These are phyloP conservation scores for Dendrocincla fuliginosa DNA, from an alignment of 2,797 vertebrate species.

Conservation along the genomic window DNA sequence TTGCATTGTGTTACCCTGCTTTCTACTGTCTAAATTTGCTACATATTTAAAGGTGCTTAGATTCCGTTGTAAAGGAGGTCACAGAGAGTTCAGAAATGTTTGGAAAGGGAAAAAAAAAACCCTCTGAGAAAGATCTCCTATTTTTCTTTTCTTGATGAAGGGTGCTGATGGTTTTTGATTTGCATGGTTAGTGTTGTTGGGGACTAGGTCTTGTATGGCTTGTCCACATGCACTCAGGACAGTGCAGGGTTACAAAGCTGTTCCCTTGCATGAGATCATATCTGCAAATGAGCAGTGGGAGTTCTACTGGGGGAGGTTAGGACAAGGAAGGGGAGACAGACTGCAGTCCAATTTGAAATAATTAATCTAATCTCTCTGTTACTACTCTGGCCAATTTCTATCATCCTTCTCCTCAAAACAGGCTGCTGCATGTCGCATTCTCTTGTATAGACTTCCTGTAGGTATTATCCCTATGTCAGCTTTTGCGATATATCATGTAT, in stretches of 20 bases:
- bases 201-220: not conserved
- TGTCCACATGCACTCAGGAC: not conserved
- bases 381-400: not conserved
- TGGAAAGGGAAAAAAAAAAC: conserved; percentile 57
- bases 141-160: not conserved
- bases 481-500: conserved; percentile 6
- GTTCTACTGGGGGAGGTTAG: not conserved
- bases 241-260: not conserved
- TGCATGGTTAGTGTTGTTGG: not conserved
- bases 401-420: conserved; percentile 7
- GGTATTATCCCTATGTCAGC: conserved; percentile 4
- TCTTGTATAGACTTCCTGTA: conserved; percentile 46
- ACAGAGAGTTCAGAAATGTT: conserved; percentile 79
- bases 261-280: not conserved
- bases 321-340: not conserved
- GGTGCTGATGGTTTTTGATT: conserved; percentile 29
- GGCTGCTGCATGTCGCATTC: not conserved
- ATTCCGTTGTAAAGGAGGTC: conserved; percentile 75
- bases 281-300: not conserved
- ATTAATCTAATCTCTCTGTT: conserved; percentile 18
- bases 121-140: conserved; percentile 38
- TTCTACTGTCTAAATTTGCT: conserved; percentile 38
- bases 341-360: not conserved
- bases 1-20: conserved; percentile 28
- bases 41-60: conserved; percentile 65